A percentile compares a stretch with the other conserved stretches of the same genome.
These are phyloP conservation scores for Polypterus bichir DNA, from an alignment of 2,113 vertebrate species.

Conservation along the genomic window DNA sequence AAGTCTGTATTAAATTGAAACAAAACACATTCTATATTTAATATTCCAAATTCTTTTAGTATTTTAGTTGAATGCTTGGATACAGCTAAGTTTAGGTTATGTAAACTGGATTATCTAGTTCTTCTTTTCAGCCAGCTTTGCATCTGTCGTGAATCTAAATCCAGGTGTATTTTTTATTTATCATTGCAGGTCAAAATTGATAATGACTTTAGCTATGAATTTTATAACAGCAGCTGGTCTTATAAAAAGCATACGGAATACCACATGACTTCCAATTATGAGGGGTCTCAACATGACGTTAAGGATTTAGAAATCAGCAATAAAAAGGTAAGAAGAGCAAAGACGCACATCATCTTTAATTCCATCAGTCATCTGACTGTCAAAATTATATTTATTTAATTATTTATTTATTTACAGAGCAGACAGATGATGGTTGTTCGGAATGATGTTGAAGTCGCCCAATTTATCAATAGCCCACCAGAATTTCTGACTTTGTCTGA, in stretches of 20 bases:
- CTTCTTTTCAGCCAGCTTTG: no score
- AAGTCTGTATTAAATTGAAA: no score
- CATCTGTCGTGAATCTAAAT: no score
- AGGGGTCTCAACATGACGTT: rapidly evolving
- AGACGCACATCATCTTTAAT: neutral
- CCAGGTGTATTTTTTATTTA: conserved; percentile 9
- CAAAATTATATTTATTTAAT: conserved; percentile 1
- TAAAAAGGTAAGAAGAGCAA: conserved; percentile 34
- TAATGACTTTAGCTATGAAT: conserved; percentile 76
- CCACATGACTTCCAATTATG: conserved; percentile 4
- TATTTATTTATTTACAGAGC: conserved; percentile 42
- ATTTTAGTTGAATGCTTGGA: no score
- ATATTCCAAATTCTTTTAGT: no score
- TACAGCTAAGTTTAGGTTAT: no score
- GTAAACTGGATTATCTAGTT: no score
- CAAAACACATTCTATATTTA: no score
- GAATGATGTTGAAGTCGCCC: conserved; percentile 79
- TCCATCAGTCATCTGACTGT: neutral
- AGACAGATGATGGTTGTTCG: conserved; percentile 64
- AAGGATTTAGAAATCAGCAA: neutral
- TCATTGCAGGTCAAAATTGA: conserved; percentile 61
- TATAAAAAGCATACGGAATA: conserved; percentile 50
- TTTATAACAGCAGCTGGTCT: conserved; percentile 78
- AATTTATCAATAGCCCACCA: conserved; percentile 79
- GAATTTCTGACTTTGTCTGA: conserved; percentile 68